These are phyloP conservation scores for Charina bottae DNA, from an alignment of 2,113 vertebrate species.

Conservation along the genomic window DNA sequence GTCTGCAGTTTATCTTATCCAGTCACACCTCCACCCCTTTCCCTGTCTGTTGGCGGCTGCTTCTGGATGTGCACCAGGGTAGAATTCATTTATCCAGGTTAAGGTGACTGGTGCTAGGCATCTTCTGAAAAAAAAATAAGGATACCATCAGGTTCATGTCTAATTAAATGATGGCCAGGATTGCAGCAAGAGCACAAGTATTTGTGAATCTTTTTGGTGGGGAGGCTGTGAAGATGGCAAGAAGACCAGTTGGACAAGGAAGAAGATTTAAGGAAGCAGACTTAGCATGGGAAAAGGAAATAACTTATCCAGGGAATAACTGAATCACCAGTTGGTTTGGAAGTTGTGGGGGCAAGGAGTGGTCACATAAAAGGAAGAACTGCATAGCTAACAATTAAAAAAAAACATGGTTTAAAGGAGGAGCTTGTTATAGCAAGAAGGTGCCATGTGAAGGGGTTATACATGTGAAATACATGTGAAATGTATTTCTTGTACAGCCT, in stretches of 20 bases:
- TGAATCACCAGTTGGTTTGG: background rate
- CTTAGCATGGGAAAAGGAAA: background rate
- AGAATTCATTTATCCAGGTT: background rate
- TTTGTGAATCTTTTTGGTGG: background rate
- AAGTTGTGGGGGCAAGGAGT: background rate
- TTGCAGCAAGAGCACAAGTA: background rate
- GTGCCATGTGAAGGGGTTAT: background rate
- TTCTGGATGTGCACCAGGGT: background rate
- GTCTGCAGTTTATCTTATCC: background rate
- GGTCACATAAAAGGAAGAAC: background rate
- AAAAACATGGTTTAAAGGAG: background rate
- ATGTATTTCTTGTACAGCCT: background rate
- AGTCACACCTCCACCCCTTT: background rate
- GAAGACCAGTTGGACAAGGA: background rate
- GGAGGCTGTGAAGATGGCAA: background rate
- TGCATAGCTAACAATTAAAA: background rate
- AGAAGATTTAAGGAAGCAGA: background rate
- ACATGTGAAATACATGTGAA: no score
- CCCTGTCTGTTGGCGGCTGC: background rate
- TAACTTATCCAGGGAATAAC: background rate
- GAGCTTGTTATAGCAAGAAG: background rate
- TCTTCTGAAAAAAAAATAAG: no score
- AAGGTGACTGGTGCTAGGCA: background rate
- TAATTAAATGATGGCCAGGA: background rate
- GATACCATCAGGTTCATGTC: background rate